Evolutionary conservation across 2,113 vertebrate species (phyloP).

Genomic region (Orthonyx spaldingii): DNA sequence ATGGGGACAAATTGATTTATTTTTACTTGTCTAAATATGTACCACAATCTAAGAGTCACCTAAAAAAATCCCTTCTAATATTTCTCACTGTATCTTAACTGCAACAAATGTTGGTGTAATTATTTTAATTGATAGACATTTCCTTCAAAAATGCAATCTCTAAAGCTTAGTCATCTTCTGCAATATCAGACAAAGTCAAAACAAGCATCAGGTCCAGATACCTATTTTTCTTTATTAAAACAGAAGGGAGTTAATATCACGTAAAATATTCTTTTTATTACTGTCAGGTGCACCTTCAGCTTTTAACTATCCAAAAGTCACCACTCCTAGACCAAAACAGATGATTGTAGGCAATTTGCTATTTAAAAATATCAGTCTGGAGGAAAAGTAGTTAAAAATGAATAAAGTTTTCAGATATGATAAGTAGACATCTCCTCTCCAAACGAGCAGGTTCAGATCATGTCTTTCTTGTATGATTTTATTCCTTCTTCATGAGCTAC

Average conservation of each 20-base stretch:
- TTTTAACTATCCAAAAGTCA: neutral
- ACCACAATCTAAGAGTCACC: neutral
- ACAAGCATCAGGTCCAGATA: neutral
- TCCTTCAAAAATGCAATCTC: neutral
- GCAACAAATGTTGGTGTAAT: neutral
- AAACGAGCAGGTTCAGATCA: neutral
- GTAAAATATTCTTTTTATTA: neutral
- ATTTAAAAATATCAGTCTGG: neutral
- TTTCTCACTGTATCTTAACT: neutral
- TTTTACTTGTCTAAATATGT: neutral
- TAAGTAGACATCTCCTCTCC: neutral
- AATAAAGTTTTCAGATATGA: neutral
- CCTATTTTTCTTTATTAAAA: neutral
- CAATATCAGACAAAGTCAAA: neutral
- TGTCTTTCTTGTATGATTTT: neutral
- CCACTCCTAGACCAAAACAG: neutral
- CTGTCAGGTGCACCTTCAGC: neutral
- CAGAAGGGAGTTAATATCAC: neutral
- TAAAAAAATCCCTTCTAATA: neutral
- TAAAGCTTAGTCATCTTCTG: neutral
- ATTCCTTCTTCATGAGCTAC: neutral
- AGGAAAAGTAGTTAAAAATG: neutral
- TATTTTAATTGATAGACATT: neutral
- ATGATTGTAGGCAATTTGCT: neutral
- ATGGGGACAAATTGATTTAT: neutral